Evolutionary conservation across 2,113 vertebrate genomes (phyloP), one percentile per base, ranked within the genome.

Genomic region (Microcebus griseorufus): DNA sequence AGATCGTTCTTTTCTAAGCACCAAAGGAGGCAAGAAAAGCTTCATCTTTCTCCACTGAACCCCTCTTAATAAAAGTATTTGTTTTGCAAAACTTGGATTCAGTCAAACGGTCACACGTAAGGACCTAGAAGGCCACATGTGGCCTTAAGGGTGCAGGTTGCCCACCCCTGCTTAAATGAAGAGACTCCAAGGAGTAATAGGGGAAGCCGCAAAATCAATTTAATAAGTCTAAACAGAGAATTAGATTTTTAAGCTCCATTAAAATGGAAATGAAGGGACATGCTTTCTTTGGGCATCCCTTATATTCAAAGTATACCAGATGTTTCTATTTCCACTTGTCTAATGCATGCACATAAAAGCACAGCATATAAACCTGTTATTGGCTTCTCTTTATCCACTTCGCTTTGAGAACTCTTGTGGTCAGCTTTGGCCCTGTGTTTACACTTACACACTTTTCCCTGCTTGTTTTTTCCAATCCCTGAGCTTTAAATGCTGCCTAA

Each of bases 151-250:
- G 20, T 22, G 6, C 20, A 9, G 55, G 55, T 58, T 58, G 20
- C 55, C 55, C 55, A 22, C 55, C 20, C 20, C 55, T 84, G 45
- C 92, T 94, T 65, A 25, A 5, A 88, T 48, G 34, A 92, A 67
- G 14, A 93, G 37, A 83, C n/a, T 73, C 39, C 65, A 93, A 0
- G 69, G 72, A 93, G 34, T 85, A 76, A 82, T 3, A 78, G 51
- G 55, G 88, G 45, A 95, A 78, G 62, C 9, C 67, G 91, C 89
- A 93, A 67, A 96, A 78, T 78, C 72, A 88, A 83, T 42, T 75
- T 58, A 90, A 73, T 14, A 62, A 45, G 62, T 75, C n/a, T n/a
- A 95, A 92, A 23, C 53, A 65, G 53, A 86, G 17, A 84, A 67
- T 94, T 95, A 23, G 9, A 86, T 73, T 80, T 83, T 90, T 78